Evolutionary conservation across 2,797 vertebrate genomes (phyloP).

Genomic region (Phrynocephalus guinanensis): DNA sequence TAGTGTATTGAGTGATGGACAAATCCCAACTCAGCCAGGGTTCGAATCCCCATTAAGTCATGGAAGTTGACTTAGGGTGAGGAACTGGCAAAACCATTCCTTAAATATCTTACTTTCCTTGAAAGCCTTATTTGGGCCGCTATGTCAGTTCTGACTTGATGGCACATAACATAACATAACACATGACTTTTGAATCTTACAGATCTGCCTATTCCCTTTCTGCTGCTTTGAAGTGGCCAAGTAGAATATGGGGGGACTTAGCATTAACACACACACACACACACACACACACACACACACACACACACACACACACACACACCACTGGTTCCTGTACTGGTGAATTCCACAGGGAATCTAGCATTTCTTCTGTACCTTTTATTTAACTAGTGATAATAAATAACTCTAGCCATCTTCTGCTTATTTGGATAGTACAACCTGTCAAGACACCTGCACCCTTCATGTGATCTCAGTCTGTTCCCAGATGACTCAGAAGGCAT

Average conservation of each 20-base stretch:
- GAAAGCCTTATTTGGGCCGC: too few relatives aligned
- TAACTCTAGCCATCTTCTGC: neutral
- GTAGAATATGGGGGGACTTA: neutral
- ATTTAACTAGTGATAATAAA: slow-evolving; percentile 1
- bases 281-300: neutral
- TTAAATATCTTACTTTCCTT: too few relatives aligned
- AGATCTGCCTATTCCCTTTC: neutral
- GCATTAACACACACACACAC: neutral
- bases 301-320: too few relatives aligned
- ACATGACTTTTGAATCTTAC: too few relatives aligned
- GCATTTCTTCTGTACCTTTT: neutral
- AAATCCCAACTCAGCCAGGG: too few relatives aligned
- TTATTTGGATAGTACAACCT: slow-evolving; percentile 41
- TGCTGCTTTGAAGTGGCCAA: neutral
- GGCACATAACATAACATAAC: too few relatives aligned
- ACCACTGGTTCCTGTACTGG: neutral
- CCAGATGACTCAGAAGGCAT: neutral
- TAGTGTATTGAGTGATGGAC: too few relatives aligned
- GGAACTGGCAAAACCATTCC: too few relatives aligned
- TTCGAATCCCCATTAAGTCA: too few relatives aligned
- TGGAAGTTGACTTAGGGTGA: too few relatives aligned
- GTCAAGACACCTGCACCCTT: slow-evolving; percentile 25
- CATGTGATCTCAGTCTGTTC: neutral
- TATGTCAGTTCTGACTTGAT: too few relatives aligned
- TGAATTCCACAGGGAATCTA: neutral